phyloP scores from a whole-genome alignment of 2,888 invertebrate species.

The Stenoptilia bipunctidactyla region DNA sequence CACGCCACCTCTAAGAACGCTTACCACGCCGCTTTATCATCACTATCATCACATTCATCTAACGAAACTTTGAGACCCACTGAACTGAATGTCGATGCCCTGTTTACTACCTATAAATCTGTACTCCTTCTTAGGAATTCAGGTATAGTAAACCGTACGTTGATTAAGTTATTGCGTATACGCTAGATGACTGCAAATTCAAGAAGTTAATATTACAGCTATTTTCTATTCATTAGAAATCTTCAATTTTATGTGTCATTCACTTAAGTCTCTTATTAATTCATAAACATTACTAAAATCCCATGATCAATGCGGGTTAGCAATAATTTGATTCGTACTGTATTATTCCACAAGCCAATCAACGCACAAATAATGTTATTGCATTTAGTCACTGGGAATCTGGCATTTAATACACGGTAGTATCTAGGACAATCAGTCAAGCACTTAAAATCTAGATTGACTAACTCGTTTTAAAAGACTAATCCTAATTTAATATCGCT shows the following conservation, averaged over 20 bases:
- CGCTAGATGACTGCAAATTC: too few relatives aligned
- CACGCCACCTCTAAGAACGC: constrained; percentile 33
- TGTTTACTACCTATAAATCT: constrained; percentile 21
- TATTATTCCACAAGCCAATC: constrained; percentile 12
- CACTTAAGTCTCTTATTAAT: too few relatives aligned
- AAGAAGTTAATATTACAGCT: too few relatives aligned
- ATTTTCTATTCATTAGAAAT: too few relatives aligned
- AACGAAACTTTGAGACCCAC: constrained; percentile 40
- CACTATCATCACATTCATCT: constrained; percentile 53
- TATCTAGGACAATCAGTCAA: constrained; percentile 60
- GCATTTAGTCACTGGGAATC: constrained; percentile 57
- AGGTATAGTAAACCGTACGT: too few relatives aligned
- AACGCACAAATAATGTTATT: constrained; percentile 14
- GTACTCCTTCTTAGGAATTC: constrained; percentile 27
- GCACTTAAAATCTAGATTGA: constrained; percentile 60
- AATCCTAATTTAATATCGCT: constrained; percentile 61
- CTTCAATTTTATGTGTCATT: constrained; percentile 24
- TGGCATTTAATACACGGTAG: constrained; percentile 58
- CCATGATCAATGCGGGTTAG: too few relatives aligned
- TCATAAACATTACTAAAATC: too few relatives aligned
- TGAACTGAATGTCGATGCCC: constrained; percentile 50
- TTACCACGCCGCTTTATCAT: constrained; percentile 49
- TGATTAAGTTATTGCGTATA: too few relatives aligned
- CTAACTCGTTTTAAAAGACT: constrained; percentile 58
- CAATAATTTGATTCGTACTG: too few relatives aligned